Evolutionary conservation across 2,113 vertebrate species (phyloP).

Genomic region (Microtus montanus): DNA sequence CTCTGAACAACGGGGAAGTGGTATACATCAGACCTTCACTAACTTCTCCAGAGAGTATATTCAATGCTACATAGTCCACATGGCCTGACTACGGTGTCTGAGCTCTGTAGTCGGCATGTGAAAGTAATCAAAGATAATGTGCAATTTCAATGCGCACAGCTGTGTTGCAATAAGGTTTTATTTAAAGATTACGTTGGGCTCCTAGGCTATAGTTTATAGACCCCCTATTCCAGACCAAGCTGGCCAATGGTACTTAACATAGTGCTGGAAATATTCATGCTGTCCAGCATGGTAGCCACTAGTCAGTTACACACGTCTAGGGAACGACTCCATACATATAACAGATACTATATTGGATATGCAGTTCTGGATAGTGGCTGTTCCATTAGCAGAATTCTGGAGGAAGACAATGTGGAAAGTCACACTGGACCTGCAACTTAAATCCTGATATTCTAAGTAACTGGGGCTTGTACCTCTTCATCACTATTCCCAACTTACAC

Average conservation of each 20-base stretch:
- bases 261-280: background rate
- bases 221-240: background rate
- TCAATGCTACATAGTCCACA: background rate
- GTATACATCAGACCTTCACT: background rate
- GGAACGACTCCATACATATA: background rate
- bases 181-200: slow-evolving; percentile 29
- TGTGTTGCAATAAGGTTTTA: slow-evolving; percentile 17
- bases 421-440: background rate
- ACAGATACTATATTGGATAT: background rate
- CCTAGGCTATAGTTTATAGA: background rate
- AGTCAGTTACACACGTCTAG: background rate
- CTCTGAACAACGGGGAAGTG: background rate
- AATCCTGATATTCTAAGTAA: background rate
- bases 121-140: background rate
- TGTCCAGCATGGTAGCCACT: background rate
- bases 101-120: background rate
- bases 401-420: background rate
- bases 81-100: background rate
- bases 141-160: background rate
- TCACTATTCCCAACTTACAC: background rate
- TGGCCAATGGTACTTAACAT: background rate
- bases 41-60: background rate
- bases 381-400: background rate
- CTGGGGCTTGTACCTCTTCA: background rate
- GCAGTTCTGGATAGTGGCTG: background rate